phyloP scores from a whole-genome alignment of 2,113 vertebrate species.

The Circaetus cinerascens region DNA sequence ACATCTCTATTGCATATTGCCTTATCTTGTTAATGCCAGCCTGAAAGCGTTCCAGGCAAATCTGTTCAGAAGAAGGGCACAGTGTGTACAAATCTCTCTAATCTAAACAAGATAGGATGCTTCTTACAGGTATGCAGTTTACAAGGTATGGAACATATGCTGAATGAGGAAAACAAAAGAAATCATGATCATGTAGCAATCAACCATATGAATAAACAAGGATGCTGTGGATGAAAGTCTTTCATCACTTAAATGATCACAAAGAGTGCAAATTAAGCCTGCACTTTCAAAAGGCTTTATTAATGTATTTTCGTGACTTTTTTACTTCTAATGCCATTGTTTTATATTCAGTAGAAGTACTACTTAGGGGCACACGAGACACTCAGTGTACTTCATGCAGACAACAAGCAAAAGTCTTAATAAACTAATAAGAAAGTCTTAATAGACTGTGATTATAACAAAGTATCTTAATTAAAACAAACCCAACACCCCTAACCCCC shows the following conservation, averaged over 20 bases:
- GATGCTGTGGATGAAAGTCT: neutral
- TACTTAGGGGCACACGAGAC: neutral
- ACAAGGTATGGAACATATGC: conserved; percentile 12
- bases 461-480: conserved; percentile 60
- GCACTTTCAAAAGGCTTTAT: neutral
- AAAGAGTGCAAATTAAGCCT: neutral
- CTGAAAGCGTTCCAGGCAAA: conserved; percentile 23
- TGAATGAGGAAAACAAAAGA: conserved; percentile 16
- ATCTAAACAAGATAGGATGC: neutral
- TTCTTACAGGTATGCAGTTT: conserved; percentile 33
- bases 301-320: neutral
- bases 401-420: conserved; percentile 15
- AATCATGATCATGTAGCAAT: neutral
- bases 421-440: conserved; percentile 39
- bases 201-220: neutral
- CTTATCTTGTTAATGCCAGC: neutral
- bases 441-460: conserved; percentile 45
- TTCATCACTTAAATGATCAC: neutral
- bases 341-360: neutral
- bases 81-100: neutral
- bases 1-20: neutral
- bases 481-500: neutral
- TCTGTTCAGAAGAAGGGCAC: conserved; percentile 49
- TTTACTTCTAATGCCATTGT: neutral
- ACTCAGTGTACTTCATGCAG: neutral